phyloP scores from a whole-genome alignment of 1,140 invertebrate genomes.

The Oryctes rhinoceros region DNA sequence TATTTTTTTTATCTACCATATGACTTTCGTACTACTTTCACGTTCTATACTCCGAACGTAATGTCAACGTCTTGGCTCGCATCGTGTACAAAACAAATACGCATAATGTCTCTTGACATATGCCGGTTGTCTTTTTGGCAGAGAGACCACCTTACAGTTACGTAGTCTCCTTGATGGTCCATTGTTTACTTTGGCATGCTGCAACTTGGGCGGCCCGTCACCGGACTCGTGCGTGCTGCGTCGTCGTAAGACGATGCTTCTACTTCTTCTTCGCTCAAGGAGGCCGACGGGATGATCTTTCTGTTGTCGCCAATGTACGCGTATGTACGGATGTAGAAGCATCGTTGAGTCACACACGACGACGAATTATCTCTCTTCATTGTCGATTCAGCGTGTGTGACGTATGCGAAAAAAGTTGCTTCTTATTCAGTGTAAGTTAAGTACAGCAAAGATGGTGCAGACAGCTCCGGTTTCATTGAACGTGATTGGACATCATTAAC shows the following conservation, averaged over 20 bases:
- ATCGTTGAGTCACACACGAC: background rate
- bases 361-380: background rate
- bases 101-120: conserved; percentile 30
- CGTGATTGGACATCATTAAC: background rate
- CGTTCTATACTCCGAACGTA: background rate
- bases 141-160: conserved; percentile 37
- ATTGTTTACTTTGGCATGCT: conserved; percentile 40
- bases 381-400: background rate
- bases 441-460: background rate
- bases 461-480: conserved; percentile 1
- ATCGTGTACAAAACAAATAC: conserved; percentile 35
- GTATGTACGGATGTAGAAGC: background rate
- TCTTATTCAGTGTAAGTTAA: background rate
- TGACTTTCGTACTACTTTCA: background rate
- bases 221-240: background rate
- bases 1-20: no score
- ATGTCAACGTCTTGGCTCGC: conserved; percentile 17
- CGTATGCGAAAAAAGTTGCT: background rate
- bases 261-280: background rate
- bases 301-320: background rate
- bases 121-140: conserved; percentile 41
- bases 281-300: background rate
- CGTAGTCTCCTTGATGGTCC: conserved; percentile 38
- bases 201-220: conserved; percentile 32
- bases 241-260: conserved; percentile 11